A percentile compares a stretch with the other conserved stretches of the same genome.
Conservation (phyloP, 2,888 invertebrate genomes). For the Pherbina coryleti region DNA sequence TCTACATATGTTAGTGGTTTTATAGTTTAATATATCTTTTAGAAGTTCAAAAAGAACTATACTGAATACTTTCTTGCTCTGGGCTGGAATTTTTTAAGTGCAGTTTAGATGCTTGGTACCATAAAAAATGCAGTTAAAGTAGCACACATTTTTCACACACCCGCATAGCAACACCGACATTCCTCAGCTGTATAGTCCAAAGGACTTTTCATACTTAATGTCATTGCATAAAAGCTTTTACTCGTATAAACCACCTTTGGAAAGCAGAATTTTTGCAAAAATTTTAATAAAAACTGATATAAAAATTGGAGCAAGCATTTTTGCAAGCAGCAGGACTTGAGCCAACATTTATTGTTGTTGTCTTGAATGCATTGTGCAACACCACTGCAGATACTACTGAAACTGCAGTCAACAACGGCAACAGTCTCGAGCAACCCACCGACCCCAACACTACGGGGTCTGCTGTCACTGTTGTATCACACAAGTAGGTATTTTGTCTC, state of each 20-base stretch:
- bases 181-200: too few relatives aligned
- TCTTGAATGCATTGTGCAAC: neutral
- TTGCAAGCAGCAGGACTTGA: neutral
- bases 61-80: too few relatives aligned
- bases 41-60: too few relatives aligned
- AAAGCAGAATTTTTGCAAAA: neutral
- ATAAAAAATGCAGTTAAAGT: too few relatives aligned
- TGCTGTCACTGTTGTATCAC: slow-evolving; percentile 17
- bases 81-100: too few relatives aligned
- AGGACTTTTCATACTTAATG: neutral
- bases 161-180: too few relatives aligned
- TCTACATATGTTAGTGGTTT: too few relatives aligned
- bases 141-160: too few relatives aligned
- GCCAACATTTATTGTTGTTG: neutral
- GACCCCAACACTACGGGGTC: neutral
- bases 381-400: neutral
- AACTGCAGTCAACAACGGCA: neutral
- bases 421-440: neutral
- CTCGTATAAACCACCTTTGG: too few relatives aligned
- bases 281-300: neutral
- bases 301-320: slow-evolving; percentile 15
- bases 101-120: too few relatives aligned
- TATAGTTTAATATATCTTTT: too few relatives aligned
- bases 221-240: neutral
- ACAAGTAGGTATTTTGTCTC: slow-evolving; percentile 27